phyloP scores from a whole-genome alignment of 1,140 invertebrate species.

The Eulimnadia texana region DNA sequence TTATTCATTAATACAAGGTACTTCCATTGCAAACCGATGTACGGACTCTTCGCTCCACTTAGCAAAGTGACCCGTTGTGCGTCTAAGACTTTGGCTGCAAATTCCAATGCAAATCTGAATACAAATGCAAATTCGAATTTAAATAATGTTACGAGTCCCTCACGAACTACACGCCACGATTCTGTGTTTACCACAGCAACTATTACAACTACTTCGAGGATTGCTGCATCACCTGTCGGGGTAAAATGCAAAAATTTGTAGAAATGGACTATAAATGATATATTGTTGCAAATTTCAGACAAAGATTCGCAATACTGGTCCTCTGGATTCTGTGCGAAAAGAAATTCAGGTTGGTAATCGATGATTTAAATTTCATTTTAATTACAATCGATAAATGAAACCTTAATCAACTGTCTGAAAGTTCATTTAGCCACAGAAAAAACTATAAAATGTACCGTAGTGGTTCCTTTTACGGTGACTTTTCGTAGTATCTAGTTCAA shows the following conservation, averaged over 20 bases:
- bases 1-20: too few species aligned
- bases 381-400: not conserved
- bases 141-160: constrained; percentile 54
- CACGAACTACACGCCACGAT: constrained; percentile 65
- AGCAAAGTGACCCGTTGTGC: constrained; percentile 69
- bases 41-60: constrained; percentile 81
- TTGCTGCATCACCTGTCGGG: constrained; percentile 32
- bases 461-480: too few species aligned
- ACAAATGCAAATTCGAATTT: constrained; percentile 42
- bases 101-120: constrained; percentile 36
- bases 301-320: not conserved
- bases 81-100: constrained; percentile 39
- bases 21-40: constrained; percentile 77
- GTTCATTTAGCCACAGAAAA: too few species aligned
- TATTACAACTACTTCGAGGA: constrained; percentile 42
- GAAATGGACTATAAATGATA: too few species aligned
- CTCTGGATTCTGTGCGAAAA: not conserved
- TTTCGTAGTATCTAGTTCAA: too few species aligned
- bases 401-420: too few species aligned
- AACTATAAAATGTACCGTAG: too few species aligned
- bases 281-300: not conserved
- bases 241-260: too few species aligned
- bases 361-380: too few species aligned
- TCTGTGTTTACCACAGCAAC: constrained; percentile 32
- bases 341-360: not conserved